Evolutionary conservation across 92 coral and sea anemone species (phyloP).

Genomic region (Zoanthus sansibaricus): DNA sequence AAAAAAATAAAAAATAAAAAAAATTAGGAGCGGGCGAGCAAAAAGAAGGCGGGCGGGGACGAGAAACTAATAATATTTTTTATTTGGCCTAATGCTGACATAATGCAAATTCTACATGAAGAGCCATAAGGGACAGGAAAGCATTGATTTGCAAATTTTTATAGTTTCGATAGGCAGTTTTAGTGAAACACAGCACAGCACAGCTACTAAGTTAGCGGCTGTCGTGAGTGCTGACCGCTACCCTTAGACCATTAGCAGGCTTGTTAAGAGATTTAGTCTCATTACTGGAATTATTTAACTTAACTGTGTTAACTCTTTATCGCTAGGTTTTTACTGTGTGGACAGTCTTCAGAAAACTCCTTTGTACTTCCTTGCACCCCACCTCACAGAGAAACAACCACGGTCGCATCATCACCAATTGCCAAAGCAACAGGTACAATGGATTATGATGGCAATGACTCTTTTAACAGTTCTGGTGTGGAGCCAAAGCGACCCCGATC

Average conservation of each 20-base stretch:
- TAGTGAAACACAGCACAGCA: too few relatives aligned
- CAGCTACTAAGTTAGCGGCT: too few relatives aligned
- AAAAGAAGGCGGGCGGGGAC: too few relatives aligned
- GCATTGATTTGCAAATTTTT: constrained; percentile 9
- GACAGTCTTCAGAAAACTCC: constrained; percentile 89
- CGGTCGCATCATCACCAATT: constrained; percentile 80
- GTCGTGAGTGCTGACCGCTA: neutral
- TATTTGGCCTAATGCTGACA: too few relatives aligned
- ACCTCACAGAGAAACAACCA: constrained; percentile 76
- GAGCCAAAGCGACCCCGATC: constrained; percentile 91
- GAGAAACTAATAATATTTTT: too few relatives aligned
- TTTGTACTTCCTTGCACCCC: constrained; percentile 81
- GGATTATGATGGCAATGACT: constrained; percentile 79
- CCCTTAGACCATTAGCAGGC: too few relatives aligned
- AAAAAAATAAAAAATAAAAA: too few relatives aligned
- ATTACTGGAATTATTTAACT: neutral
- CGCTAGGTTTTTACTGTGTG: constrained; percentile 84
- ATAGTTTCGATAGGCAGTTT: neutral
- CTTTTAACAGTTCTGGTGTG: constrained; percentile 72
- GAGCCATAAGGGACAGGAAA: constrained; percentile 11
- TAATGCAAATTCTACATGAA: too few relatives aligned
- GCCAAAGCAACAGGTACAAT: constrained; percentile 90
- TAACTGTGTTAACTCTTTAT: neutral
- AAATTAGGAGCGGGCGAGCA: too few relatives aligned
- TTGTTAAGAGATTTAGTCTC: too few relatives aligned